phyloP scores from a whole-genome alignment of 2,797 vertebrate genomes.

The Neostethus bicornis region DNA sequence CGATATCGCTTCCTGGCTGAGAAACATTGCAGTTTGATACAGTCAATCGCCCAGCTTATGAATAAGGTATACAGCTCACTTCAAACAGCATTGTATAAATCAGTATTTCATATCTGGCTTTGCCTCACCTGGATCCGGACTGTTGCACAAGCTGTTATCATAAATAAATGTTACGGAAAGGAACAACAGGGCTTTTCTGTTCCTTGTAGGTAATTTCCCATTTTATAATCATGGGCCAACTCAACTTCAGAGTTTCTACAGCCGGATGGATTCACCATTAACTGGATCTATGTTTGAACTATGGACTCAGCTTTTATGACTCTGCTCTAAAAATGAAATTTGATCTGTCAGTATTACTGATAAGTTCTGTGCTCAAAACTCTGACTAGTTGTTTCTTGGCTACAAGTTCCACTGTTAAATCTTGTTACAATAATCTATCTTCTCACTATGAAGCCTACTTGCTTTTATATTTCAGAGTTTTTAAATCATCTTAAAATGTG shows the following conservation, averaged over 20 bases:
- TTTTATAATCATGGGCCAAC: constrained; percentile 1
- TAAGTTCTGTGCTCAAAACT: not conserved
- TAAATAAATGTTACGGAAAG: not conserved
- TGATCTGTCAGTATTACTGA: not conserved
- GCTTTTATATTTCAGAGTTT: not conserved
- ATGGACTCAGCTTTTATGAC: constrained; percentile 34
- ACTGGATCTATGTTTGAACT: constrained; percentile 26
- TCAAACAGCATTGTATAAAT: constrained; percentile 5
- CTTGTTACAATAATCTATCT: not conserved
- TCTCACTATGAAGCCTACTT: not conserved
- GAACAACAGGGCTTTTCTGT: constrained; percentile 8
- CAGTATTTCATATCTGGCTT: constrained; percentile 15
- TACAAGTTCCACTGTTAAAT: no score
- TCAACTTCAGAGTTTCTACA: not conserved
- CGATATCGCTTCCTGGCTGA: constrained; percentile 95
- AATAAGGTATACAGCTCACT: constrained; percentile 69
- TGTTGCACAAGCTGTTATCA: not conserved
- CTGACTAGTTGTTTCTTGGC: no score
- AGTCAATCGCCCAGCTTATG: constrained; percentile 72
- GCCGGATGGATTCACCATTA: not conserved
- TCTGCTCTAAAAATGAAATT: not conserved
- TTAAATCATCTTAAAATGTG: not conserved
- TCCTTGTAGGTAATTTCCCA: not conserved
- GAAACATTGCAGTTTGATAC: constrained; percentile 84
- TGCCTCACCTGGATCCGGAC: constrained; percentile 4